Conservation (phyloP, 1,140 invertebrate genomes). For the Colletes gigas region DNA sequence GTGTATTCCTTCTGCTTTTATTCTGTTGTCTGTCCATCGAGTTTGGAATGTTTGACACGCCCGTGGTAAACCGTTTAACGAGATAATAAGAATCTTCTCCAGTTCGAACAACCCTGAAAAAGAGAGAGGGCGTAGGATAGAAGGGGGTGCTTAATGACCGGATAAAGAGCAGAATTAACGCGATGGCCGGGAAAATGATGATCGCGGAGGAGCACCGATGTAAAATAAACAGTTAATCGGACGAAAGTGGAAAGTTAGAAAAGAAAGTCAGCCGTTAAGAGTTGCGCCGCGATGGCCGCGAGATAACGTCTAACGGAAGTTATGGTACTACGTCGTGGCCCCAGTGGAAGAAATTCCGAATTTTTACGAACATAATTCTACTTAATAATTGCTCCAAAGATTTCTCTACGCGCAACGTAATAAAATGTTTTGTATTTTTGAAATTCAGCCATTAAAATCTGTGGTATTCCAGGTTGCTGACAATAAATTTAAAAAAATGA, state of each 20-base stretch:
- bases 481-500: too few species aligned
- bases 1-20: too few species aligned
- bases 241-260: neutral
- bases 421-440: too few species aligned
- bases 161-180: conserved; percentile 40
- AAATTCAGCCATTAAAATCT: too few species aligned
- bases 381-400: too few species aligned
- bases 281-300: too few species aligned
- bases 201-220: neutral
- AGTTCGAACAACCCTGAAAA: neutral
- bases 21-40: too few species aligned
- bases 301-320: neutral
- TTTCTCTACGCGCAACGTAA: too few species aligned
- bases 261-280: neutral
- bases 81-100: neutral
- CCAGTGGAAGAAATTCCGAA: too few species aligned
- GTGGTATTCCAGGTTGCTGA: too few species aligned
- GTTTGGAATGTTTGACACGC: too few species aligned
- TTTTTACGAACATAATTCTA: neutral
- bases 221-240: conserved; percentile 38
- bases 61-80: too few species aligned
- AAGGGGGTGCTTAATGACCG: conserved; percentile 10
- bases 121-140: neutral
- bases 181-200: neutral
- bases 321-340: neutral